A percentile compares a stretch with the other conserved stretches of the same genome.
Evolutionary conservation across 92 coral and sea anemone species (phyloP).

Genomic region (Parazoanthus darwini): DNA sequence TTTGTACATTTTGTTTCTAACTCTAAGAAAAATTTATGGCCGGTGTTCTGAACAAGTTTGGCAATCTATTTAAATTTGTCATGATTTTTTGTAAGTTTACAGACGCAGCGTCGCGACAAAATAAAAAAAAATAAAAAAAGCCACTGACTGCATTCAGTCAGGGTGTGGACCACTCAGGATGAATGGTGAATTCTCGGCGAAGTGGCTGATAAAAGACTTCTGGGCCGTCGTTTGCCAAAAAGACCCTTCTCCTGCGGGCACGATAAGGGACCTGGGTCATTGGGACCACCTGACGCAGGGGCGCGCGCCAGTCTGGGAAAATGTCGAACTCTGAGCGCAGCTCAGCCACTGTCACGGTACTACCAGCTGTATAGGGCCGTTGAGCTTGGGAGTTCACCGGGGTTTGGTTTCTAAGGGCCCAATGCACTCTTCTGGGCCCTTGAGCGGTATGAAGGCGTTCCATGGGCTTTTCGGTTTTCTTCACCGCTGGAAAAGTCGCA

Average conservation of each 20-base stretch:
- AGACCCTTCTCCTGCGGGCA: slow-evolving; percentile 19
- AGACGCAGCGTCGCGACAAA: no score
- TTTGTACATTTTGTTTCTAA: no score
- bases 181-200: slow-evolving; percentile 60
- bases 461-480: not conserved
- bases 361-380: slow-evolving; percentile 21
- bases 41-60: not conserved
- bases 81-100: no score
- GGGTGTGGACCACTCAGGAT: slow-evolving; percentile 63
- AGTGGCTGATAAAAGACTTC: slow-evolving; percentile 41
- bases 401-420: slow-evolving; percentile 10
- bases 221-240: slow-evolving; percentile 10
- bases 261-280: slow-evolving; percentile 67
- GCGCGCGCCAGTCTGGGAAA: slow-evolving; percentile 69
- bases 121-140: no score
- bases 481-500: not conserved
- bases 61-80: not conserved
- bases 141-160: not conserved
- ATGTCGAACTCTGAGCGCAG: slow-evolving; percentile 63
- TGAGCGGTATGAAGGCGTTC: slow-evolving; percentile 23
- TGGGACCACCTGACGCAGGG: slow-evolving; percentile 63
- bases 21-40: no score
- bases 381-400: slow-evolving; percentile 13
- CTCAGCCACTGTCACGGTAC: slow-evolving; percentile 28
- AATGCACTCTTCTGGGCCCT: slow-evolving; percentile 8